phyloP scores from a whole-genome alignment of 64 coral and sea anemone genomes.

The Stylophora pistillata region DNA sequence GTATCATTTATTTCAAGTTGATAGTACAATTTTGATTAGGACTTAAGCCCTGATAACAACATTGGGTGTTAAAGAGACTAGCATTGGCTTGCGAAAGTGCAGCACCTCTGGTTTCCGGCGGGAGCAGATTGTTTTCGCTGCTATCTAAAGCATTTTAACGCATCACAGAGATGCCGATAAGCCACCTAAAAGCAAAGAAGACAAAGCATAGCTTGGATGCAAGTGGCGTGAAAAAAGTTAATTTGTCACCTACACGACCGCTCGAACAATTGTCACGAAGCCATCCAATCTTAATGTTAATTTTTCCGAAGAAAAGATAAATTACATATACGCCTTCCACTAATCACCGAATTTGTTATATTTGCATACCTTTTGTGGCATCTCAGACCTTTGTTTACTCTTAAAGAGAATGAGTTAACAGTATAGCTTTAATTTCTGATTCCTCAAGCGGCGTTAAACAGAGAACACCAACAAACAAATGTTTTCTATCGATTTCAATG shows the following conservation, averaged over 20 bases:
- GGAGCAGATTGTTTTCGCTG: neutral
- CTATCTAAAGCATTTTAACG: neutral
- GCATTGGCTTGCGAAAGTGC: neutral
- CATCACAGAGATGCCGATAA: neutral
- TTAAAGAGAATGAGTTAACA: constrained; percentile 71
- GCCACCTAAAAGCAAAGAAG: neutral
- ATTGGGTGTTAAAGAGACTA: neutral
- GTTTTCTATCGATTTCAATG: neutral
- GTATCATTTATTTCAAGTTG: constrained; percentile 36
- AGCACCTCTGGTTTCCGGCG: neutral
- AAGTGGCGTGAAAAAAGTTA: constrained; percentile 37
- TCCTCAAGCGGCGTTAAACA: constrained; percentile 74
- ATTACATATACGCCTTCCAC: constrained; percentile 69
- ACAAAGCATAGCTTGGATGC: constrained; percentile 28
- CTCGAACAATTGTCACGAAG: constrained; percentile 63
- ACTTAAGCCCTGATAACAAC: constrained; percentile 37
- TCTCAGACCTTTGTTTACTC: constrained; percentile 94
- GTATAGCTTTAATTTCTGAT: constrained; percentile 87
- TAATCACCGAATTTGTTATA: constrained; percentile 78
- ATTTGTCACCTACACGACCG: constrained; percentile 70
- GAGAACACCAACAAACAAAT: neutral
- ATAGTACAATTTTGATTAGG: constrained; percentile 21
- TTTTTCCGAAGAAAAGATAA: constrained; percentile 74
- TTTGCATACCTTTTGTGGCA: constrained; percentile 81
- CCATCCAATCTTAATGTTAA: constrained; percentile 54